phyloP scores from a whole-genome alignment of 2,113 vertebrate genomes.

The Uria lomvia region DNA sequence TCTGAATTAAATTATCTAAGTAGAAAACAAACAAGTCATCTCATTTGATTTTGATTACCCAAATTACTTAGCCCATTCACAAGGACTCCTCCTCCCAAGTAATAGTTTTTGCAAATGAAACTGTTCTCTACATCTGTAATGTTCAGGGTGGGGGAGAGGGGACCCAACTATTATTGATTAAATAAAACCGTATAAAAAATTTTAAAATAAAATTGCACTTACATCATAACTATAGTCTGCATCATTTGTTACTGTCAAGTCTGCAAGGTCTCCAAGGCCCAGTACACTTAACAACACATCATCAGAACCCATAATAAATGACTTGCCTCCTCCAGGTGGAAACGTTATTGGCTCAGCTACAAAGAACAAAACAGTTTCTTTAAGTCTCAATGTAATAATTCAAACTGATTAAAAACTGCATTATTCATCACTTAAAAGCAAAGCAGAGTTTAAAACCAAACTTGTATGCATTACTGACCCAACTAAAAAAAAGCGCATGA shows the following conservation, averaged over 20 bases:
- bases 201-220: slow-evolving; percentile 80
- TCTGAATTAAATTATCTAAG: background rate
- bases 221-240: slow-evolving; percentile 98
- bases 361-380: slow-evolving; percentile 76
- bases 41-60: background rate
- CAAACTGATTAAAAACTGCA: slow-evolving; percentile 26
- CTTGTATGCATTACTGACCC: background rate
- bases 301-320: slow-evolving; percentile 96
- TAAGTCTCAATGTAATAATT: slow-evolving; percentile 66
- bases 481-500: background rate
- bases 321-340: slow-evolving; percentile 90
- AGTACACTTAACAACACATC: slow-evolving; percentile 95
- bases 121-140: background rate
- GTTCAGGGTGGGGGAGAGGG: background rate
- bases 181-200: slow-evolving; percentile 54
- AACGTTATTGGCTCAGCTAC: slow-evolving; percentile 94
- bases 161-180: slow-evolving; percentile 48
- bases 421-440: slow-evolving; percentile 18
- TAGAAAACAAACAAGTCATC: background rate
- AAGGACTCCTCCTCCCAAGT: background rate
- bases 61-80: background rate
- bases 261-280: slow-evolving; percentile 96
- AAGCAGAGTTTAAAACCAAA: slow-evolving; percentile 9
- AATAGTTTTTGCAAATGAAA: background rate
- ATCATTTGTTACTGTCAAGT: slow-evolving; percentile 98